Percentiles rank a stretch among this genome's conserved stretches.
phyloP scores from a whole-genome alignment of 2,888 invertebrate genomes.

The Hedya salicella region DNA sequence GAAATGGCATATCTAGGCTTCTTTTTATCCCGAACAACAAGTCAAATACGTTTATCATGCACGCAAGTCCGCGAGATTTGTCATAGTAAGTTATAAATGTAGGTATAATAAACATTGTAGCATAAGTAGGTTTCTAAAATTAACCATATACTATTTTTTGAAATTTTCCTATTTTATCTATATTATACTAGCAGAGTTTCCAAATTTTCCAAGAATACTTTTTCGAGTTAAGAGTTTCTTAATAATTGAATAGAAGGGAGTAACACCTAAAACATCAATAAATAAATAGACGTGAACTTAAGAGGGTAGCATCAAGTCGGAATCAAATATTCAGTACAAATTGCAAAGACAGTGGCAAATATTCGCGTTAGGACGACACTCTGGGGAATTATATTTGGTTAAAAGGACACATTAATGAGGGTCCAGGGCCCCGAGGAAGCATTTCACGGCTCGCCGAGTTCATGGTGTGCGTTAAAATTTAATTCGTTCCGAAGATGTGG shows the following conservation, averaged over 20 bases:
- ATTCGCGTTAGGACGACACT: conserved; percentile 57
- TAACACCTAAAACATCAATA: conserved; percentile 9
- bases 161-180: too few species aligned
- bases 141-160: too few species aligned
- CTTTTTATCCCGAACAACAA: too few species aligned
- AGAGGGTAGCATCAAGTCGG: conserved; percentile 28
- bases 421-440: conserved; percentile 59
- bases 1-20: too few species aligned
- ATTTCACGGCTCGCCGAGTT: conserved; percentile 60
- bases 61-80: too few species aligned
- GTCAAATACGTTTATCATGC: too few species aligned
- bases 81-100: too few species aligned
- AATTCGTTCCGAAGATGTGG: conserved; percentile 53
- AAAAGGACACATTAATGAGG: conserved; percentile 63
- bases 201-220: too few species aligned
- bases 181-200: too few species aligned
- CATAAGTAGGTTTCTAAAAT: too few species aligned
- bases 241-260: neutral
- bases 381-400: conserved; percentile 54
- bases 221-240: neutral
- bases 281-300: neutral
- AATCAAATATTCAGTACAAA: conserved; percentile 62
- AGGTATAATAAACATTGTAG: too few species aligned
- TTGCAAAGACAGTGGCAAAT: conserved; percentile 58
- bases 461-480: conserved; percentile 63